Percentiles rank a stretch among this genome's conserved stretches.
phyloP scores from a whole-genome alignment of 2,888 invertebrate species.

The Dione vanillae region DNA sequence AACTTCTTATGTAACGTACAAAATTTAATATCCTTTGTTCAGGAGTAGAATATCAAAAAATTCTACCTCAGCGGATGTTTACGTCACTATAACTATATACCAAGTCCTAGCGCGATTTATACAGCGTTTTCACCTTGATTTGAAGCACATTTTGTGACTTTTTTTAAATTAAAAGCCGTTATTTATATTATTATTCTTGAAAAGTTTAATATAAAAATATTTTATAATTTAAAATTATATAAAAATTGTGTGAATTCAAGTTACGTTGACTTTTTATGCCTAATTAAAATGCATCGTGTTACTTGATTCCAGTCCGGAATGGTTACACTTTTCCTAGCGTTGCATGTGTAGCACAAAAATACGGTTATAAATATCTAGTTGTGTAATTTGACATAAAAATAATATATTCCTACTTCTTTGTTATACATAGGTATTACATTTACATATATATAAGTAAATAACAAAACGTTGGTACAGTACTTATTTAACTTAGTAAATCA shows the following conservation, averaged over 20 bases:
- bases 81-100: neutral
- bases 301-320: no score
- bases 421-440: neutral
- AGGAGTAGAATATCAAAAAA: neutral
- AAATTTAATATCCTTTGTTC: neutral
- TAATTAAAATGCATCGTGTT: no score
- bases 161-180: neutral
- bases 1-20: neutral
- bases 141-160: neutral
- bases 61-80: neutral
- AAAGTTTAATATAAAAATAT: no score
- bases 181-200: no score
- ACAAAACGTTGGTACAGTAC: neutral
- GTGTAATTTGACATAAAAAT: no score
- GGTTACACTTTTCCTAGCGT: neutral
- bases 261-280: no score
- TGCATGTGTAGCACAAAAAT: neutral
- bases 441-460: neutral
- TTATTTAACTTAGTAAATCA: slow-evolving; percentile 11
- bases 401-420: no score
- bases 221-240: no score
- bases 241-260: no score
- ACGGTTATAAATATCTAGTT: neutral
- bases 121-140: neutral
- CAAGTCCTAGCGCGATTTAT: neutral